Percentiles rank a stretch among this genome's conserved stretches.
phyloP scores from a whole-genome alignment of 2,797 vertebrate genomes.

The Neosilurus mollespiculum region DNA sequence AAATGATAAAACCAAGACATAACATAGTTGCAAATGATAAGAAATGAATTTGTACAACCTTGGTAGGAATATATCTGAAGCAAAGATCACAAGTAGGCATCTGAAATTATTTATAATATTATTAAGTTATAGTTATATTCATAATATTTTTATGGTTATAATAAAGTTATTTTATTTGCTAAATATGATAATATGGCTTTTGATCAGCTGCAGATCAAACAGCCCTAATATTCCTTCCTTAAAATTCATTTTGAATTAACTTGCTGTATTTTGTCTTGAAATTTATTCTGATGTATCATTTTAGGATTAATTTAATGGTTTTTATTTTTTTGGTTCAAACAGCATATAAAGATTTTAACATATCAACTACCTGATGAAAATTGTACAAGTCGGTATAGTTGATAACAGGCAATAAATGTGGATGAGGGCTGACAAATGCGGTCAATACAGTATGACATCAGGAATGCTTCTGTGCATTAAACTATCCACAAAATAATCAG shows the following conservation, averaged over 20 bases:
- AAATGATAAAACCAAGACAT: constrained; percentile 2
- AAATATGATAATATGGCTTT: neutral
- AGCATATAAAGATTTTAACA: neutral
- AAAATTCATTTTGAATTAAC: neutral
- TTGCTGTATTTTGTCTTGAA: neutral
- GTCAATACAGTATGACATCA: constrained; percentile 62
- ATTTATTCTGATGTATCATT: neutral
- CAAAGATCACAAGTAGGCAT: constrained; percentile 15
- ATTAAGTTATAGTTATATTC: neutral
- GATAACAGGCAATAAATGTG: constrained; percentile 22
- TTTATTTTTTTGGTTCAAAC: neutral
- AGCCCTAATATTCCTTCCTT: neutral
- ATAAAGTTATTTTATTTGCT: neutral
- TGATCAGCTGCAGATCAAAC: neutral
- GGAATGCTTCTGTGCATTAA: constrained; percentile 75
- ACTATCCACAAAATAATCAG: constrained; percentile 55
- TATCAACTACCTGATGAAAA: constrained; percentile 6
- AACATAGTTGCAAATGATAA: neutral
- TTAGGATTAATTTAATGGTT: neutral
- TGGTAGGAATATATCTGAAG: constrained; percentile 27
- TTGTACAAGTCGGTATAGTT: neutral
- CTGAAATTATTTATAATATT: constrained; percentile 8
- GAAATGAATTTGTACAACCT: neutral
- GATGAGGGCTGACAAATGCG: constrained; percentile 55
- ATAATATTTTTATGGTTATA: neutral